Base-by-base conservation (phyloP, 2,797 vertebrate genomes). In the Pseudochaenichthys georgianus region DNA sequence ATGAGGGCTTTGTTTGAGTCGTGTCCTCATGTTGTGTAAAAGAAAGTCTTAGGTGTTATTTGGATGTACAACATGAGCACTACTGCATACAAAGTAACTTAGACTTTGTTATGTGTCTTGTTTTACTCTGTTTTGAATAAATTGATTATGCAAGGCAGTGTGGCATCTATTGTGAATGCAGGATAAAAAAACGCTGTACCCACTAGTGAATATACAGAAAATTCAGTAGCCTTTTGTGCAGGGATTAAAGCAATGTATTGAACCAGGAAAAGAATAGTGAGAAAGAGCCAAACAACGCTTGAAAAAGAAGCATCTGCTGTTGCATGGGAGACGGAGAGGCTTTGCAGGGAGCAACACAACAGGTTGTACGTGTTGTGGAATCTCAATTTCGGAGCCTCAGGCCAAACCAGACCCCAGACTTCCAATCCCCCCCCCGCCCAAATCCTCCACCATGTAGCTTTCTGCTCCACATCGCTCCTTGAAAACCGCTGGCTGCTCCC, bases 391-490 rank as follows among this genome's bases (percentile, higher is more conserved):
- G 61, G 69, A 85, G 81, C 91, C 84, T 86, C 42, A 6, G 90
- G 88, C 76, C 75, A 82, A 87, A 84, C 84, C 4, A 83, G 80
- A 87, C 69, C 68, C 62, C 70, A 72, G 72, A 75, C 70, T 45
- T 45, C 34, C 19, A 13, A 21, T 34, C 59, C 38, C 43, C 31
- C n/a, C 64, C 54, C 54, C 38, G 48, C 23, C 28, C 45, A 15
- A 16, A 41, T 15, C 19, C 51, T 65, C 67, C 48, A 62, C 52
- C 12, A 38, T 13, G 42, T 34, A 80, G 82, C 80, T 88, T 87
- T 89, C 87, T 88, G 88, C 89, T 87, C 89, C 90, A 89, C 88
- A 85, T 92, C 89, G 78, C 78, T 83, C 83, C 80, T 84, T 89
- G 89, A 85, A 91, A 91, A 92, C 84, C 87, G 63, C 82, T 72